Evolutionary conservation across 2,113 vertebrate species (phyloP), one percentile per base, ranked within the genome.

Genomic region (Isichthys henryi): DNA sequence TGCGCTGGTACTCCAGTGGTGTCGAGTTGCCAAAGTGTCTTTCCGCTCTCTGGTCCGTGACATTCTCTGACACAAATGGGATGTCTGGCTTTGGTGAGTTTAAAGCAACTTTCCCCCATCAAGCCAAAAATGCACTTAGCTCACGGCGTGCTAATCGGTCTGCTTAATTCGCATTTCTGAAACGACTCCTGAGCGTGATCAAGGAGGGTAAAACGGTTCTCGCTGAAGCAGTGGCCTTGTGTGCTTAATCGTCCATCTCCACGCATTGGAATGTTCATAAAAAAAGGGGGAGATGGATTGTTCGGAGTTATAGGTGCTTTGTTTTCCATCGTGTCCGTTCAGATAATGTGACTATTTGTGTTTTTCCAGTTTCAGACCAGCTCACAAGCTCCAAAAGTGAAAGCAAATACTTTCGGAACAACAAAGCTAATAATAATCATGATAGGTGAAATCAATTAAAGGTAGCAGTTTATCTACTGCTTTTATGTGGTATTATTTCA

Each of bases 71-170:
- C 95, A 96, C 96, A 98, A 98, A 97, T 97, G 96, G 96, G 96
- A 96, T 97, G 96, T 96, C 95, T 97, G 97, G 97, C 97, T 97
- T 96, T 96, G 96, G 95, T 93, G 93, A 95, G 95, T 92, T 48
- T 84, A 23, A 95, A 96, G 96, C 94, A 92, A 96, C 95, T 95
- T 93, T 93, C 94, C 91, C 92, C 23, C 46, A 95, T 94, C 23
- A 92, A 98, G 97, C 97, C 97, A 98, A 98, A 97, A 98, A 99
- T 97, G 97, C 97, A 99, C 96, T 98, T 97, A 98, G 95, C 96
- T 96, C 94, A 95, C 95, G 93, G 46, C 95, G 94, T 95, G 97
- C 96, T 97, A 97, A 97, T 97, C 96, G 98, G 97, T 97, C 96
- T 35, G 96, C 95, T 95, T 95, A 95, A 95, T 96, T 94, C 95